Evolutionary conservation across 2,113 vertebrate species (phyloP).

Genomic region (Sigmodon hispidus): DNA sequence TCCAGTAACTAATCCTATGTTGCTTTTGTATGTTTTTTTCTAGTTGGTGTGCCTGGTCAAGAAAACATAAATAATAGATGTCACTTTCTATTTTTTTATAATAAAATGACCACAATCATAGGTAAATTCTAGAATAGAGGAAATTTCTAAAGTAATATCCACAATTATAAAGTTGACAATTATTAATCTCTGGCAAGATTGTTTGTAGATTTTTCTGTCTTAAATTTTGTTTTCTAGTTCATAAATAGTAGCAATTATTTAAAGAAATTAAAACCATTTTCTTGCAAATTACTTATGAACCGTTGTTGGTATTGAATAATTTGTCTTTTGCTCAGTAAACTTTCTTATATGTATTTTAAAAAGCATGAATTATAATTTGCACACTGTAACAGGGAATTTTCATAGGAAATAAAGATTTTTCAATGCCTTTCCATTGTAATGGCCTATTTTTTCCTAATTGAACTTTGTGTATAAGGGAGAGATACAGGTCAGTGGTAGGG

Average conservation of each 20-base stretch:
- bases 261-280: conserved; percentile 61
- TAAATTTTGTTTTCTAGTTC: conserved; percentile 26
- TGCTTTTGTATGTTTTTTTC: conserved; percentile 50
- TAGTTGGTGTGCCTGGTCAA: conserved; percentile 68
- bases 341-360: conserved; percentile 70
- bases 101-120: background rate
- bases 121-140: conserved; percentile 30
- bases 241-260: conserved; percentile 62
- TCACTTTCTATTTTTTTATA: conserved; percentile 82
- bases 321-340: conserved; percentile 53
- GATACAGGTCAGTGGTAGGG: background rate
- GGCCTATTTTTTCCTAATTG: conserved; percentile 62
- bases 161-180: conserved; percentile 28
- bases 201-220: background rate
- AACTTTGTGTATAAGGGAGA: background rate
- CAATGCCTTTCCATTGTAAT: background rate
- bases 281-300: conserved; percentile 75
- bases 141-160: conserved; percentile 46
- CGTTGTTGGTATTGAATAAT: conserved; percentile 64
- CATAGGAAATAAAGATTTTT: conserved; percentile 66
- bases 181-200: conserved; percentile 26
- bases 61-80: conserved; percentile 53
- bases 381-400: conserved; percentile 59
- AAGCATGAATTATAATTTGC: conserved; percentile 75
- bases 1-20: conserved; percentile 31